A percentile compares a stretch with the other conserved stretches of the same genome.
These are phyloP conservation scores for Tenthredo mesomela DNA, from an alignment of 2,888 invertebrate genomes.

Conservation along the genomic window DNA sequence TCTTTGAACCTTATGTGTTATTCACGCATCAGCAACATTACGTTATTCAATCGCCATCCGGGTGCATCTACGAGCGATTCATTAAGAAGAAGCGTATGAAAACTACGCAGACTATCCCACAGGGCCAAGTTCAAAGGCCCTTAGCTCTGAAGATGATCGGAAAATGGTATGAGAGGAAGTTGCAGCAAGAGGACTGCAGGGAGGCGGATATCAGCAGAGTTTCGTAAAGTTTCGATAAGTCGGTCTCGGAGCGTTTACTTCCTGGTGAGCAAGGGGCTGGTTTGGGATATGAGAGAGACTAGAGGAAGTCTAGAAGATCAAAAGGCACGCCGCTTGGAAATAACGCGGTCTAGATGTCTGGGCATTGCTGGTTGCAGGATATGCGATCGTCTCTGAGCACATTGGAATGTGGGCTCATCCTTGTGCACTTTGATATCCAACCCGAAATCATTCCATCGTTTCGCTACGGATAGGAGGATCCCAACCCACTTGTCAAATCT, in stretches of 20 bases:
- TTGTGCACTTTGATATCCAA: constrained; percentile 63
- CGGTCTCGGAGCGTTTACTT: constrained; percentile 68
- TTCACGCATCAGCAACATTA: background rate
- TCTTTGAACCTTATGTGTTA: background rate
- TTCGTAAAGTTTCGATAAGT: constrained; percentile 72
- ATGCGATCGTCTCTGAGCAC: constrained; percentile 63
- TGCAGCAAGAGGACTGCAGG: constrained; percentile 30
- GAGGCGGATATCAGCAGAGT: constrained; percentile 65
- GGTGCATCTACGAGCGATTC: too few relatives aligned
- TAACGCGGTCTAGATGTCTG: constrained; percentile 68
- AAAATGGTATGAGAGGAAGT: constrained; percentile 13
- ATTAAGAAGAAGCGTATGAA: background rate
- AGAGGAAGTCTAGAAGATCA: constrained; percentile 71
- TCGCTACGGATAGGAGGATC: background rate
- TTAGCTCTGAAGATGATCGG: constrained; percentile 8
- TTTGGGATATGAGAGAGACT: constrained; percentile 58
- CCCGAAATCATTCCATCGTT: constrained; percentile 55
- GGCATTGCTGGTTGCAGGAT: constrained; percentile 56
- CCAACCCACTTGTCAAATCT: constrained; percentile 35
- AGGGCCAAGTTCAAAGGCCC: constrained; percentile 25
- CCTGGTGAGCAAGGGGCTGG: constrained; percentile 57
- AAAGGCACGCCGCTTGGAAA: constrained; percentile 72
- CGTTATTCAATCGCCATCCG: background rate
- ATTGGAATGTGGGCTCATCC: constrained; percentile 55
- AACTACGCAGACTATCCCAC: background rate